Conservation (phyloP, 2,888 invertebrate genomes). For the Yponomeuta sedellus region DNA sequence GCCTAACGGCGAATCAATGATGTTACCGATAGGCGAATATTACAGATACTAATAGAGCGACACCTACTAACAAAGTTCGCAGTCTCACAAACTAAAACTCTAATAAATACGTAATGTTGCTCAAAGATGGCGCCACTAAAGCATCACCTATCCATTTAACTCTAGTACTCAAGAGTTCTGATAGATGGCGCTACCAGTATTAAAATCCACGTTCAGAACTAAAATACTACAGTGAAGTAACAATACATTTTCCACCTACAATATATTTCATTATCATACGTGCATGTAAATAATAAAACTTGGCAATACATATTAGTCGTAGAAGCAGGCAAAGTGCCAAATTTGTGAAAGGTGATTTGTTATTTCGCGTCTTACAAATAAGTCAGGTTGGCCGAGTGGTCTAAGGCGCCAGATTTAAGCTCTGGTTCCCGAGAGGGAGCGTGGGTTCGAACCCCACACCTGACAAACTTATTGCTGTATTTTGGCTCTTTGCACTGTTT, state of each 20-base stretch:
- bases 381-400: conserved; percentile 88
- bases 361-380: conserved; percentile 24
- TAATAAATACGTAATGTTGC: too few relatives aligned
- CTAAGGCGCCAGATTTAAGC: conserved; percentile 91
- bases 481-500: background rate
- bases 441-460: conserved; percentile 91
- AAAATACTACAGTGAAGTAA: background rate
- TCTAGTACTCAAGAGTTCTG: background rate
- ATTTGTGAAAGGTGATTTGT: background rate
- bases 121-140: background rate
- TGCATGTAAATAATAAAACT: background rate
- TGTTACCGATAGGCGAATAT: too few relatives aligned
- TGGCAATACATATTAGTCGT: background rate
- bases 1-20: too few relatives aligned
- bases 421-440: conserved; percentile 88
- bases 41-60: background rate
- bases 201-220: background rate
- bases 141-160: background rate
- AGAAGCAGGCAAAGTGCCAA: conserved; percentile 17
- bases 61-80: background rate
- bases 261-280: background rate
- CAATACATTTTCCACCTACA: background rate
- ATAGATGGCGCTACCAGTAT: conserved; percentile 3
- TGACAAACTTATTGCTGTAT: conserved; percentile 54
- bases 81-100: too few relatives aligned